Evolutionary conservation across 37 sponge, comb jelly and placozoan species (phyloP), one percentile per base, ranked within the genome.

Genomic region (Ianthella basta): DNA sequence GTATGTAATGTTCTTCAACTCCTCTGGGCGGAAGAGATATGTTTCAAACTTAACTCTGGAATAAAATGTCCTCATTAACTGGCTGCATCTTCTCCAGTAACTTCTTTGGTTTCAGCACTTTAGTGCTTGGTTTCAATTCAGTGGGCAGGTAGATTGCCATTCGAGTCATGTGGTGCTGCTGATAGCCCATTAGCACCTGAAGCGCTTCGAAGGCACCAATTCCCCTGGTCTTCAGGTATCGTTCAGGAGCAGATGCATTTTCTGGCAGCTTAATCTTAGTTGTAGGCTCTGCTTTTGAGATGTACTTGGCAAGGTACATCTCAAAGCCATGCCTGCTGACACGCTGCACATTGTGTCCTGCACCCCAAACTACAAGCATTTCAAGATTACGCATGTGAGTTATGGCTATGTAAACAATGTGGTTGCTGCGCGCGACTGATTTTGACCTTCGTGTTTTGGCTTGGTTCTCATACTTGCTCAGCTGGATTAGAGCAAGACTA

Each of bases 131-230:
- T 23, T 19, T 41, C 4, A 79, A 21, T 34, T 79, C 79, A 5
- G 79, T 79, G 23, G 40, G 79, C 20, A 79, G 79, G 30, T 53
- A 79, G 40, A 16, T 13, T 19, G 25, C 53, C 44, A 25, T 18
- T 74, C 77, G 27, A 14, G 50, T 74, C 53, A 74, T 74, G 8
- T 74, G 77, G 53, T 25, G 15, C 44, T 74, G 77, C 15, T 79
- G 54, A 13, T 40, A 79, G n/a, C 79, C 55, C 79, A 79, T 55
- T 3, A 55, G 56, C 20, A 79, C 79, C 5, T 79, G 55, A 5
- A 79, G 19, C 23, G 79, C 79, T 50, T 79, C 79, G 39, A 41
- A 6, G 8, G 79, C 23, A 15, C 79, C 79, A 23, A 79, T 29
- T 8, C 44, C 55, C 8, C 79, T 2, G 53, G 79, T 79, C 19